These are phyloP conservation scores for Micrasema longulum DNA, from an alignment of 1,140 invertebrate species.

Conservation along the genomic window DNA sequence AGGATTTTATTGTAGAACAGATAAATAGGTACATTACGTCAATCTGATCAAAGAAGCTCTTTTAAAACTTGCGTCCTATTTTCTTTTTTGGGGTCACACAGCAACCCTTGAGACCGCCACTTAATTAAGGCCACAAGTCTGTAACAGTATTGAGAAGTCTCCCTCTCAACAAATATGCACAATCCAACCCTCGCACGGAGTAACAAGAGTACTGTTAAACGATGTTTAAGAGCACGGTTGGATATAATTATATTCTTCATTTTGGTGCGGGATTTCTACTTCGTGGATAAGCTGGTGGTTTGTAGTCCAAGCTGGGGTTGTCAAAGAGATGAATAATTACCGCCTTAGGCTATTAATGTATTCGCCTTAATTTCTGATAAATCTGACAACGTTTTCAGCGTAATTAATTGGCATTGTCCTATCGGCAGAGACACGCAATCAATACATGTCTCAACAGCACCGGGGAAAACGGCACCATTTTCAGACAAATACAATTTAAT, in stretches of 20 bases:
- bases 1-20: background rate
- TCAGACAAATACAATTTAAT: too few relatives aligned
- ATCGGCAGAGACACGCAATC: background rate
- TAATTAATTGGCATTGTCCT: slow-evolving; percentile 20
- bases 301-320: background rate
- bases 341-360: slow-evolving; percentile 22
- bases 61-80: slow-evolving; percentile 7
- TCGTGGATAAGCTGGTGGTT: too few relatives aligned
- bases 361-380: slow-evolving; percentile 34
- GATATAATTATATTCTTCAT: too few relatives aligned
- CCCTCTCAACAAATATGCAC: background rate
- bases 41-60: slow-evolving; percentile 20
- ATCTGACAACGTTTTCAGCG: slow-evolving; percentile 15
- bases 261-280: too few relatives aligned
- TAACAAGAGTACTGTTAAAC: background rate
- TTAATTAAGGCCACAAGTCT: slow-evolving; percentile 29
- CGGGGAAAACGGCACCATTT: background rate
- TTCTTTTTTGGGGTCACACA: slow-evolving; percentile 6
- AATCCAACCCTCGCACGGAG: background rate
- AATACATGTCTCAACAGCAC: background rate
- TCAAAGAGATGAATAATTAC: slow-evolving; percentile 26
- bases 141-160: background rate
- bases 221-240: too few relatives aligned
- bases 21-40: background rate
- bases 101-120: slow-evolving; percentile 8